These are phyloP conservation scores for Umimayanthus chanpuru DNA, from an alignment of 92 coral and sea anemone species.

Conservation along the genomic window DNA sequence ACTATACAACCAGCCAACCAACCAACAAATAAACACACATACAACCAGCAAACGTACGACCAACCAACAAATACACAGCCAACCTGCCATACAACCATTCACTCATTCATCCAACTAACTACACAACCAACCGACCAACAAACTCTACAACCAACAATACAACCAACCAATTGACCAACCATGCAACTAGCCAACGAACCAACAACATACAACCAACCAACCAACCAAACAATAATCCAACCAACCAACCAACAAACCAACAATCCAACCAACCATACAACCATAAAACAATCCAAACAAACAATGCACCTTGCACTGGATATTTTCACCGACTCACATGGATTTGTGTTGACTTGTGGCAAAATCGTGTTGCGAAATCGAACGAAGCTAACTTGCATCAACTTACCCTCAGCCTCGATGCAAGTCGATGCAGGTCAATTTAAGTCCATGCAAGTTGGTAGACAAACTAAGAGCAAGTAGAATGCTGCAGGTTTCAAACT, in stretches of 20 bases:
- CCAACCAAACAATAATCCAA: neutral
- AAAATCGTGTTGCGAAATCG: too few relatives aligned
- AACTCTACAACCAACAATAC: neutral
- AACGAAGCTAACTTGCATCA: neutral
- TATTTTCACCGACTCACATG: too few relatives aligned
- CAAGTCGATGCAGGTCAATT: too few relatives aligned
- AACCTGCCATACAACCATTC: neutral
- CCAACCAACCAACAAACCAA: neutral
- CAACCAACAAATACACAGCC: neutral
- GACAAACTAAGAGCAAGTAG: too few relatives aligned
- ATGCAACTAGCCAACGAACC: neutral
- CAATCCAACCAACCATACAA: too few relatives aligned
- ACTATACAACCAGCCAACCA: neutral
- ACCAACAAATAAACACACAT: neutral
- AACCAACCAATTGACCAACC: neutral
- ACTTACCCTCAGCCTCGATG: too few relatives aligned
- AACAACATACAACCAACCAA: conserved; percentile 10
- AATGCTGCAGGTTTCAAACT: too few relatives aligned
- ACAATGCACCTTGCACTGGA: too few relatives aligned
- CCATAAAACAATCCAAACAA: too few relatives aligned
- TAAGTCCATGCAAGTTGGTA: too few relatives aligned
- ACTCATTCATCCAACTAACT: conserved; percentile 6
- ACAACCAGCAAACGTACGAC: neutral
- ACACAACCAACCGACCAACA: conserved; percentile 7
- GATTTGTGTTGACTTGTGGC: too few relatives aligned